Percentiles rank a stretch among this genome's conserved stretches.
Evolutionary conservation across 2,113 vertebrate species (phyloP).

Genomic region (Chinchilla lanigera): DNA sequence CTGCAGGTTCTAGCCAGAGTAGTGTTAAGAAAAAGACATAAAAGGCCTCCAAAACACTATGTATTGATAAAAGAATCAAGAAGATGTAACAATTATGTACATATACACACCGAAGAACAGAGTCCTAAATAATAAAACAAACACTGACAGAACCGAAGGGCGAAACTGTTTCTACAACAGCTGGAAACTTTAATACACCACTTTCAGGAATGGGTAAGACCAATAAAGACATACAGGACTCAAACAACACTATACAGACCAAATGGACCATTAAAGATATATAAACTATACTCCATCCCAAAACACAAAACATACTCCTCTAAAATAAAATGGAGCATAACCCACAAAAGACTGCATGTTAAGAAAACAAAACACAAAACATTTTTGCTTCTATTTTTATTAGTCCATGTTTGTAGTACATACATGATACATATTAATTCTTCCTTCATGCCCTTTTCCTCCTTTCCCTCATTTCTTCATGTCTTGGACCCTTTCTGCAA

Average conservation of each 20-base stretch:
- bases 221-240: neutral
- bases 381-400: neutral
- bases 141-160: neutral
- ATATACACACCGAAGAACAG: neutral
- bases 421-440: neutral
- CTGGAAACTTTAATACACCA: neutral
- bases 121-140: neutral
- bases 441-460: neutral
- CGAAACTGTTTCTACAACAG: neutral
- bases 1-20: neutral
- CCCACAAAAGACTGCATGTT: neutral
- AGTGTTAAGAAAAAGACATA: neutral
- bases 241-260: neutral
- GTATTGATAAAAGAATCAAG: neutral
- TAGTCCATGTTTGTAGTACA: neutral
- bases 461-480: too few species aligned
- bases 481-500: too few species aligned
- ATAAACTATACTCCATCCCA: neutral
- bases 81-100: neutral
- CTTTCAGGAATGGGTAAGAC: neutral
- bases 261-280: neutral
- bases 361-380: neutral
- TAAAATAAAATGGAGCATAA: neutral
- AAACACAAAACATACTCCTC: neutral
- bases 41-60: neutral